Base-by-base conservation (phyloP, 2,888 invertebrate species). In the Agelastica alni region DNA sequence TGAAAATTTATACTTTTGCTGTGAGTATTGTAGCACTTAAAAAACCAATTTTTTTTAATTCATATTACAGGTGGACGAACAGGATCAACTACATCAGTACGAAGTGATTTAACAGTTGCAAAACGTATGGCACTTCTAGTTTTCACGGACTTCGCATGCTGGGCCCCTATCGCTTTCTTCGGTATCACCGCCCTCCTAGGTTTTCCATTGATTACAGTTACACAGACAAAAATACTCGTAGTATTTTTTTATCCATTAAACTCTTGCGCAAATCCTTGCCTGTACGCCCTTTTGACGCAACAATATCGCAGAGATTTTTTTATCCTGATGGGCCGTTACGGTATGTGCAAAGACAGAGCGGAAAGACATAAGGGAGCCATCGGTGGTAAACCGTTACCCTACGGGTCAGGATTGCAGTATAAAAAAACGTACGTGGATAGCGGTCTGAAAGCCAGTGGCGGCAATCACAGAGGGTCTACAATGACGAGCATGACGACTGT, bases 191-290 rank as follows among this genome's bases (percentile, higher is more conserved):
- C 86, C 3, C 79, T 86, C 2, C 76, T 83, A 32, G 85, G 85
- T 9, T 76, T 79, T 57, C 84, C 86, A 1, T 75, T 86, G 26
- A 84, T 87, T 45, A 81, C 74, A n/a, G 79, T 79, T 0, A 77
- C 79, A 2, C 76, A 78, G 60, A 77, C 78, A 3, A 80, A 80
- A 66, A 79, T 87, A 47, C 77, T 85, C 4, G 72, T 85, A 57
- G 85, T 87, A 6, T 85, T 86, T 69, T 85, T 87, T 73, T 84
- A 86, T 68, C 87, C 87, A 0, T 76, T 87, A 59, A 87, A 87
- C 73, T 83, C 85, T 1, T 86, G 85, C 68, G 84, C 85, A 55
- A 87, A 87, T 70, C 87, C 87, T 0, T 85, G 85, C 69, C 74
- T 87, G 26, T 87, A 87, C 70, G 86, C 85, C 3, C 79, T 86